Evolutionary conservation across 1,140 invertebrate species (phyloP).

Genomic region (Trichomalopsis sarcophagae): DNA sequence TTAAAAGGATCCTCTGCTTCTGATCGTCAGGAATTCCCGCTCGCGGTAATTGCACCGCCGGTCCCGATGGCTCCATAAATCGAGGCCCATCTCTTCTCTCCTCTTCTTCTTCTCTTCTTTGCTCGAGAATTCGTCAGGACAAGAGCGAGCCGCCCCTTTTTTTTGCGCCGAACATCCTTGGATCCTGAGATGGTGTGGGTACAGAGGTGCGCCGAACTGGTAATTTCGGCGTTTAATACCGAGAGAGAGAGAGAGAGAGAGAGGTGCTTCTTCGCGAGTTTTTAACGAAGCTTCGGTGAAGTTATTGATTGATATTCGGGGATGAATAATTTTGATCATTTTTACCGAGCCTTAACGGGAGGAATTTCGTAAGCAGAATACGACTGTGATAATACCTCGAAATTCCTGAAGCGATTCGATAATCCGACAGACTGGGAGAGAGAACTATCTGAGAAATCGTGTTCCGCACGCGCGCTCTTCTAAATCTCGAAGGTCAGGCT

Average conservation of each 20-base stretch:
- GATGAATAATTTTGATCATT: too few species aligned
- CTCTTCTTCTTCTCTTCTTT: not conserved
- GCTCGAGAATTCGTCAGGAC: conserved; percentile 5
- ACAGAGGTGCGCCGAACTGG: not conserved
- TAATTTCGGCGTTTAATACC: not conserved
- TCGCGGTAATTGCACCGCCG: not conserved
- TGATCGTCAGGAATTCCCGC: not conserved
- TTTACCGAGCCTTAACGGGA: not conserved
- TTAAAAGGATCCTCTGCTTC: not conserved
- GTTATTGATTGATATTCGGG: too few species aligned
- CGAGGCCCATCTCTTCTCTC: not conserved
- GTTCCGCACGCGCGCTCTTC: not conserved
- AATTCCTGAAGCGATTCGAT: not conserved
- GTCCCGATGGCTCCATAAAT: not conserved
- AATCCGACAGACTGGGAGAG: not conserved
- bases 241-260: not conserved
- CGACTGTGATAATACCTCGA: too few species aligned
- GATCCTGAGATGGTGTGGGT: not conserved
- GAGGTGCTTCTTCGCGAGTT: not conserved
- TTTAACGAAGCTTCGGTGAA: too few species aligned
- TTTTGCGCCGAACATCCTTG: not conserved
- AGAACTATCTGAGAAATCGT: not conserved
- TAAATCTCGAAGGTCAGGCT: conserved; percentile 46
- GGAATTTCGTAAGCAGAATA: not conserved
- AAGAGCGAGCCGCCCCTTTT: not conserved